Evolutionary conservation across 2,888 invertebrate genomes (phyloP), one percentile per base, ranked within the genome.

Genomic region (Exocentrus adspersus): DNA sequence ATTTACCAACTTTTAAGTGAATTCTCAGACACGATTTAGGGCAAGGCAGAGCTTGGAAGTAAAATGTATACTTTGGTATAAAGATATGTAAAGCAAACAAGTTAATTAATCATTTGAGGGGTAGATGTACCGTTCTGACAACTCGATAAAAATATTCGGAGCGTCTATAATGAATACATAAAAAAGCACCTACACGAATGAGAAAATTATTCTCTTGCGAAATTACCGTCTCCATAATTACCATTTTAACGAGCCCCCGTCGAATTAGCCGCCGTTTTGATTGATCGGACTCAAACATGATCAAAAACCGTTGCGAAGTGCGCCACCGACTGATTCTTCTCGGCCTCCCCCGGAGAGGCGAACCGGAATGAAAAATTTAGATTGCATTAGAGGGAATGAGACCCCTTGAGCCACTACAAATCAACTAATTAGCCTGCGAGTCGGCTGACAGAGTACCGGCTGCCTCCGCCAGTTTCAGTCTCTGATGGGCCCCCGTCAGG

Each of bases 371-470:
- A 83, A 83, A 82, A 84, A 84, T 84, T 84, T 83, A 83, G 82
- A 84, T 84, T 84, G 82, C 83, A 82, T 83, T 82, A 82, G 80
- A 81, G 81, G 81, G 80, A 79, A 79, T 79, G 80, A 77, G 79
- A 77, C 81, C 81, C 81, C 80, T 82, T 78, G 79, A 82, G 82
- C 82, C 82, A 82, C 84, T 84, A 82, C 83, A 83, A 83, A 84
- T 84, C 83, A 83, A 83, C 83, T 84, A 84, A 84, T 83, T 84
- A 84, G 82, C 81, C 77, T 79, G 75, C 76, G 75, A 77, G 78
- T 77, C 75, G 77, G 75, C 77, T 77, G 79, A 75, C 74, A 14
- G 54, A 66, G 73, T 70, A 70, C 70, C 69, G 65, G 64, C 70
- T 62, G 61, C 60, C 62, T 69, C 24, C 69, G 51, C 51, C 7